phyloP scores from a whole-genome alignment of 2,113 vertebrate species.

The Thalassarche chlororhynchos region DNA sequence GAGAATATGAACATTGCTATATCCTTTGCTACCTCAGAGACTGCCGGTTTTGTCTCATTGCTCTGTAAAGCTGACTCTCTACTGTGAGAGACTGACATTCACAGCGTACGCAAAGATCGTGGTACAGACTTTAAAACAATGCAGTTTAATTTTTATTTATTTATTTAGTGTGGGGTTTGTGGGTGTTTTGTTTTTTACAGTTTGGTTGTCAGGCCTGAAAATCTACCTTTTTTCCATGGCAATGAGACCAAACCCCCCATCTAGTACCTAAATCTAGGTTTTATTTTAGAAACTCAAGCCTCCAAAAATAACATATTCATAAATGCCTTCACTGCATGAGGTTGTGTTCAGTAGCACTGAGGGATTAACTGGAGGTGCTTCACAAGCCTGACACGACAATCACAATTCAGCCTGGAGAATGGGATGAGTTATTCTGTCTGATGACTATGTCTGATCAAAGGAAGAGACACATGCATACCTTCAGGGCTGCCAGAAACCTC shows the following conservation, averaged over 20 bases:
- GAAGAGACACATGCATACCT: not conserved
- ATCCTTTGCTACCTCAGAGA: not conserved
- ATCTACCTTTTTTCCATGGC: not conserved
- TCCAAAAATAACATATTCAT: not conserved
- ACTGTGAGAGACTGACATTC: not conserved
- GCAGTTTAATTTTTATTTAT: not conserved
- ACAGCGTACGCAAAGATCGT: not conserved
- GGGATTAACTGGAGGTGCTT: not conserved
- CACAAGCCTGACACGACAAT: not conserved
- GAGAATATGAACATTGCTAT: not conserved
- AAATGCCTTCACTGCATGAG: not conserved
- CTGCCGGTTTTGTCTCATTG: not conserved
- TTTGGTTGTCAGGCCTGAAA: not conserved
- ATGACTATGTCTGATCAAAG: not conserved
- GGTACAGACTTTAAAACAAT: not conserved
- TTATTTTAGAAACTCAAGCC: not conserved
- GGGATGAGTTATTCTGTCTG: not conserved
- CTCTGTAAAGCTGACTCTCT: not conserved
- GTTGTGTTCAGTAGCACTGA: not conserved
- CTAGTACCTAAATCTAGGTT: not conserved
- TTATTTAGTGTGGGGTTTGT: not conserved
- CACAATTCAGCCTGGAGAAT: not conserved
- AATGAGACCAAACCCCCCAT: not conserved
- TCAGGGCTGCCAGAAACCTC: not conserved
- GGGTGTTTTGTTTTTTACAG: not conserved